Conservation (phyloP, 2,888 invertebrate species). For the Ctenicera cuprea region DNA sequence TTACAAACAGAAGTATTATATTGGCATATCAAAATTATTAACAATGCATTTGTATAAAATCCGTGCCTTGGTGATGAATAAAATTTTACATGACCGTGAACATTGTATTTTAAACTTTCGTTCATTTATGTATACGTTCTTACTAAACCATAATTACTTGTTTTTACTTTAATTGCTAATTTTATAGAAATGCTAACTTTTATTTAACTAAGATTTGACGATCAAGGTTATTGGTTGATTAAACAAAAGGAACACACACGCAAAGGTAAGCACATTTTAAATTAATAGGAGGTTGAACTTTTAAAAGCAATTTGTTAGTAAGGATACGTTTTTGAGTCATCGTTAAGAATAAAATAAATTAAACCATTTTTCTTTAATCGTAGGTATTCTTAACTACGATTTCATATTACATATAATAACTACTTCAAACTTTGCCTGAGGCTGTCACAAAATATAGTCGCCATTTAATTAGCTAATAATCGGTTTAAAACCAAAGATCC, state of each 20-base stretch:
- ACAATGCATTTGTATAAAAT: no score
- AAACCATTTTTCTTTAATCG: constrained; percentile 44
- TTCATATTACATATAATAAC: constrained; percentile 50
- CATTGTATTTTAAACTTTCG: no score
- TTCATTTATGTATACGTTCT: no score
- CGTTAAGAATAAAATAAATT: constrained; percentile 38
- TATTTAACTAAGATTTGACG: no score
- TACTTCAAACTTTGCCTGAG: constrained; percentile 46
- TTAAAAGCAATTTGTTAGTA: background rate
- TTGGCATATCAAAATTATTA: no score
- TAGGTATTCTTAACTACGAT: constrained; percentile 40
- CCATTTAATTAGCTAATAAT: constrained; percentile 64
- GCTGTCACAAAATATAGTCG: constrained; percentile 56
- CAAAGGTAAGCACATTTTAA: background rate
- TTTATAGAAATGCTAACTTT: no score
- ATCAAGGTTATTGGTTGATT: background rate
- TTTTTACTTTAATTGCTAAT: no score
- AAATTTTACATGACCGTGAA: no score
- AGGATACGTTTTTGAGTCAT: constrained; percentile 1
- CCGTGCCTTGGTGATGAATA: no score
- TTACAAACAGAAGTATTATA: no score
- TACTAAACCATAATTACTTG: no score
- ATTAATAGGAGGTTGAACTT: constrained; percentile 17
- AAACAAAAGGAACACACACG: background rate
- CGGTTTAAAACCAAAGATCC: constrained; percentile 58